Conservation (phyloP, 2,113 vertebrate species). For the Oplegnathus fasciatus region DNA sequence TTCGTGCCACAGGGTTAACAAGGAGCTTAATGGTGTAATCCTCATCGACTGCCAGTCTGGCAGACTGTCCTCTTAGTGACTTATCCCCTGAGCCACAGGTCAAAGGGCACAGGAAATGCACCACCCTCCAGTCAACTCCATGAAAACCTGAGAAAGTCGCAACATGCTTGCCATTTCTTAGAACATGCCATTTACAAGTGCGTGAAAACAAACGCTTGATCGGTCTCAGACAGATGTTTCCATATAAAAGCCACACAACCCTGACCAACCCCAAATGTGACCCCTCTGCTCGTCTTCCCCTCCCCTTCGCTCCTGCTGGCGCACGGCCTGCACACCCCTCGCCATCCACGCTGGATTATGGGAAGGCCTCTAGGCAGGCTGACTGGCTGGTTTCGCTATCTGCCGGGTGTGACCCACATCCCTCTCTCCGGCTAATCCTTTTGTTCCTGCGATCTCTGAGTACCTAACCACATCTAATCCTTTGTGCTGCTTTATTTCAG, state of each 20-base stretch:
- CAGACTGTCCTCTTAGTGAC: conserved; percentile 60
- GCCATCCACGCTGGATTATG: conserved; percentile 62
- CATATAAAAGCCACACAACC: conserved; percentile 24
- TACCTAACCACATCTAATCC: conserved; percentile 78
- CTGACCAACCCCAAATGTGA: conserved; percentile 41
- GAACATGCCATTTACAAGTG: conserved; percentile 17
- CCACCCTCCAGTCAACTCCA: background rate
- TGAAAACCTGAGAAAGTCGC: background rate
- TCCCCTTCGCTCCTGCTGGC: background rate
- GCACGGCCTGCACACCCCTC: conserved; percentile 23
- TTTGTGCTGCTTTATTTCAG: conserved; percentile 71
- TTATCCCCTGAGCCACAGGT: conserved; percentile 53
- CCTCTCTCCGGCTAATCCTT: conserved; percentile 76
- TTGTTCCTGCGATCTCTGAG: conserved; percentile 76
- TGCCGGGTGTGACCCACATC: conserved; percentile 80
- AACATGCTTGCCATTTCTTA: background rate
- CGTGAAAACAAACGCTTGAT: conserved; percentile 6
- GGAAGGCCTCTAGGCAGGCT: conserved; percentile 49
- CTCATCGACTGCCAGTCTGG: conserved; percentile 48
- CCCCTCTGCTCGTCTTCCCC: conserved; percentile 15
- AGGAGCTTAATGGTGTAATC: conserved; percentile 74
- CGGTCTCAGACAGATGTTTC: conserved; percentile 28
- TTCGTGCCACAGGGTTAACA: conserved; percentile 69
- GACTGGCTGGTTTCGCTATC: conserved; percentile 74
- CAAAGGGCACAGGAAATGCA: conserved; percentile 53